Percentiles rank a stretch among this genome's conserved stretches.
These are phyloP conservation scores for Eilema depressum DNA, from an alignment of 2,888 invertebrate species.

Conservation along the genomic window DNA sequence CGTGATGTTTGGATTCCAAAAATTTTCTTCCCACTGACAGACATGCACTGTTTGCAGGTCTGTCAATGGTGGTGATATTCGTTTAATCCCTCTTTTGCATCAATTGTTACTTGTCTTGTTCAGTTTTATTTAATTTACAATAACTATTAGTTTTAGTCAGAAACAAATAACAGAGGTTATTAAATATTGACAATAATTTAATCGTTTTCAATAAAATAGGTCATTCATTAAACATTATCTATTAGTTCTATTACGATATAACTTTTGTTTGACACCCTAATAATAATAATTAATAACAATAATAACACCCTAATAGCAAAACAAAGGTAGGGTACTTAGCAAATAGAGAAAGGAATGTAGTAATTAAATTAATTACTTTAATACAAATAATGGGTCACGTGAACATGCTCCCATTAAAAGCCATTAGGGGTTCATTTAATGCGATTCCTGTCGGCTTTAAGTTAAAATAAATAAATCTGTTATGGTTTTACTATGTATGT, in stretches of 20 bases:
- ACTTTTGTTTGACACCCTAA: neutral
- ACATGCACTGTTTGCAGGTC: too few species aligned
- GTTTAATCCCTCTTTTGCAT: too few species aligned
- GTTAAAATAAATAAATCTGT: neutral
- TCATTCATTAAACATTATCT: neutral
- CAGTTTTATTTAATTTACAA: too few species aligned
- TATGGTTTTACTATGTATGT: too few species aligned
- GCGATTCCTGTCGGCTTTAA: neutral
- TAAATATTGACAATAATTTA: neutral
- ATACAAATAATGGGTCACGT: neutral
- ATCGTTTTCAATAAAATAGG: too few species aligned
- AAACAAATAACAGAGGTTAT: neutral
- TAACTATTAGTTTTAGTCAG: too few species aligned
- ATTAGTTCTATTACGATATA: neutral
- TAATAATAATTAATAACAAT: too few species aligned
- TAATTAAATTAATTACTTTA: constrained; percentile 4
- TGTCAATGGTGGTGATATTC: too few species aligned
- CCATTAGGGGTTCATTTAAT: neutral
- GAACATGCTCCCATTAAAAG: neutral
- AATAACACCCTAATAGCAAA: neutral
- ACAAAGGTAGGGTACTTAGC: neutral
- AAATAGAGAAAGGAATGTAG: neutral
- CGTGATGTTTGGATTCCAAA: too few species aligned
- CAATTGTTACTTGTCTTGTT: too few species aligned
- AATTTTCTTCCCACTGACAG: too few species aligned